Conservation (phyloP, 1,140 invertebrate genomes). For the Bombus balteatus region DNA sequence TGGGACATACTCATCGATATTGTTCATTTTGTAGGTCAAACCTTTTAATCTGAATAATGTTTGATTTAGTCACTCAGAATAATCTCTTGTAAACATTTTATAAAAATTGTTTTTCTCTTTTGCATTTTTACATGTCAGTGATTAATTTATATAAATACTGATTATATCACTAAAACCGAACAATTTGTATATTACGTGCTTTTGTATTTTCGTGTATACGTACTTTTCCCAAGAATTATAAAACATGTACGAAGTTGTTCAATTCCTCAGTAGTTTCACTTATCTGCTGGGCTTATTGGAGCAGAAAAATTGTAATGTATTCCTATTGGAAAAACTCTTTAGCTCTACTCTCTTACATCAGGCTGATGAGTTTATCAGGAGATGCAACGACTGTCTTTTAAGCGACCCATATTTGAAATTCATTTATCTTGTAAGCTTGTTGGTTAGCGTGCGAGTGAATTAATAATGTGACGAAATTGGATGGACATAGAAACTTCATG, state of each 20-base stretch:
- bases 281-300: conserved; percentile 24
- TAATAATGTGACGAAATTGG: conserved; percentile 1
- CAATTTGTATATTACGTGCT: background rate
- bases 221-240: background rate
- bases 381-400: conserved; percentile 32
- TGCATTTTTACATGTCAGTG: too few relatives aligned
- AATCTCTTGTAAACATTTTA: background rate
- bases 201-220: too few relatives aligned
- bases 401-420: conserved; percentile 41
- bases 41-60: background rate
- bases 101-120: background rate
- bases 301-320: conserved; percentile 45
- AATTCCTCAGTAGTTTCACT: conserved; percentile 9
- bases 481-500: too few relatives aligned
- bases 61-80: background rate
- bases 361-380: conserved; percentile 28
- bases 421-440: conserved; percentile 9
- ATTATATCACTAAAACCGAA: too few relatives aligned
- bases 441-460: background rate
- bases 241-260: background rate
- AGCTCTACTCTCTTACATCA: background rate
- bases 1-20: background rate
- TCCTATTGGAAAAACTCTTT: conserved; percentile 13
- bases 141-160: background rate
- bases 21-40: background rate